Percentiles rank a stretch among this genome's conserved stretches.
Evolutionary conservation across 2,113 vertebrate species (phyloP).

Genomic region (Pampusana beccarii): DNA sequence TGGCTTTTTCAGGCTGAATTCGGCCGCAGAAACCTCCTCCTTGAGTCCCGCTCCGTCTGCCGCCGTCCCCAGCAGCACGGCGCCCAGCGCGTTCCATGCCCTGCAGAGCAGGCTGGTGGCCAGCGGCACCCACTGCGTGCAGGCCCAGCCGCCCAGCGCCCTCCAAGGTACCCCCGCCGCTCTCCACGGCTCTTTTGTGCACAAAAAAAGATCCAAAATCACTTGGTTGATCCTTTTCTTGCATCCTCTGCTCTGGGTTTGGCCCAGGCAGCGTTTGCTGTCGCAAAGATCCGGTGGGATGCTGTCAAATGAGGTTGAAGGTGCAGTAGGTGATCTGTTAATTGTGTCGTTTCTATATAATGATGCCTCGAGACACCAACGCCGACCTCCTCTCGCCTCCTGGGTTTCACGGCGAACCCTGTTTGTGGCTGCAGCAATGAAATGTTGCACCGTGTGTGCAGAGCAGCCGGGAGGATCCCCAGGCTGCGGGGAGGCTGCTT

Average conservation of each 20-base stretch:
- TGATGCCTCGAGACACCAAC: neutral
- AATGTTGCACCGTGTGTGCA: no score
- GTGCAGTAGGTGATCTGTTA: neutral
- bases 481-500: neutral
- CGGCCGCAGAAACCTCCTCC: conserved; percentile 37
- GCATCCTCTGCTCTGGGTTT: neutral
- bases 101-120: conserved; percentile 86
- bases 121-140: conserved; percentile 73
- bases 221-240: rapidly evolving
- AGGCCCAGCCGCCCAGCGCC: conserved; percentile 73
- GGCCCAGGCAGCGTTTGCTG: neutral
- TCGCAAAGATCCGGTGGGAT: neutral
- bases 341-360: rapidly evolving
- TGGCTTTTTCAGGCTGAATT: conserved; percentile 37
- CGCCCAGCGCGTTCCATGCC: conserved; percentile 83
- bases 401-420: neutral
- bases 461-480: neutral
- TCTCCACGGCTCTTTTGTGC: neutral
- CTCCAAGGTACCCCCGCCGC: conserved; percentile 83
- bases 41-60: conserved; percentile 44
- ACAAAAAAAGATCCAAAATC: neutral
- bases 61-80: conserved; percentile 36
- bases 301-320: neutral
- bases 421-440: neutral
- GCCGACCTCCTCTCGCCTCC: rapidly evolving